Conservation (phyloP, 2,797 vertebrate genomes). For the Champsocephalus gunnari region DNA sequence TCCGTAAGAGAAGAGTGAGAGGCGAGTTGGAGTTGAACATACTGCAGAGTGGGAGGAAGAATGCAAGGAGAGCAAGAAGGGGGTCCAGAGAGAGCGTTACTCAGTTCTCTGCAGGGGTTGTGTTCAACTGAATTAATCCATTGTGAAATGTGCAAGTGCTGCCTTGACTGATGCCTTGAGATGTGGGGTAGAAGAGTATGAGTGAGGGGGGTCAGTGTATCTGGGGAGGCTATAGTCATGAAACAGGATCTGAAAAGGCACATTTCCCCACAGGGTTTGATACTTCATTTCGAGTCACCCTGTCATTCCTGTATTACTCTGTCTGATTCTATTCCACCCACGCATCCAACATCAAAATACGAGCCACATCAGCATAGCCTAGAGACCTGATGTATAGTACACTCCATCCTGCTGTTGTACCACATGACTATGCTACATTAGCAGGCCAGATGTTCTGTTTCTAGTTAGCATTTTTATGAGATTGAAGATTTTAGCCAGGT, state of each 20-base stretch:
- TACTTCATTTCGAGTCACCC: constrained; percentile 40
- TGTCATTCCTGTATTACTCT: constrained; percentile 45
- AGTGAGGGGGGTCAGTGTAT: constrained; percentile 12
- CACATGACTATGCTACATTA: neutral
- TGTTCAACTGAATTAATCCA: constrained; percentile 70
- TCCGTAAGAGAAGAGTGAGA: constrained; percentile 47
- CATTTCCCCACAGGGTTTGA: constrained; percentile 61
- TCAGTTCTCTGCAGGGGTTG: constrained; percentile 69
- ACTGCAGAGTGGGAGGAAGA: constrained; percentile 39
- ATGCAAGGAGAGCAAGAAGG: constrained; percentile 11
- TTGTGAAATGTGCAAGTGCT: constrained; percentile 71
- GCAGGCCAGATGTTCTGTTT: constrained; percentile 19
- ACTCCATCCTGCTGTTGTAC: constrained; percentile 1
- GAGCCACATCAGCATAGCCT: constrained; percentile 32
- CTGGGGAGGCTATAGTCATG: constrained; percentile 51
- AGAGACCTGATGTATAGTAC: constrained; percentile 2
- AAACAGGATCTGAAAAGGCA: constrained; percentile 71
- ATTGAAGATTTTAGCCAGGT: too few species aligned
- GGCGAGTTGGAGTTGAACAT: constrained; percentile 16
- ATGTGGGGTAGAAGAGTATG: constrained; percentile 39
- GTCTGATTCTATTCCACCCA: constrained; percentile 41
- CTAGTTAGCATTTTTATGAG: neutral
- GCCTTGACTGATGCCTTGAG: constrained; percentile 47
- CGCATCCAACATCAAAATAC: constrained; percentile 35
- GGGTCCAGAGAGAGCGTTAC: constrained; percentile 58